Base-by-base conservation (phyloP, 2,797 vertebrate genomes). In the Pterois miles region DNA sequence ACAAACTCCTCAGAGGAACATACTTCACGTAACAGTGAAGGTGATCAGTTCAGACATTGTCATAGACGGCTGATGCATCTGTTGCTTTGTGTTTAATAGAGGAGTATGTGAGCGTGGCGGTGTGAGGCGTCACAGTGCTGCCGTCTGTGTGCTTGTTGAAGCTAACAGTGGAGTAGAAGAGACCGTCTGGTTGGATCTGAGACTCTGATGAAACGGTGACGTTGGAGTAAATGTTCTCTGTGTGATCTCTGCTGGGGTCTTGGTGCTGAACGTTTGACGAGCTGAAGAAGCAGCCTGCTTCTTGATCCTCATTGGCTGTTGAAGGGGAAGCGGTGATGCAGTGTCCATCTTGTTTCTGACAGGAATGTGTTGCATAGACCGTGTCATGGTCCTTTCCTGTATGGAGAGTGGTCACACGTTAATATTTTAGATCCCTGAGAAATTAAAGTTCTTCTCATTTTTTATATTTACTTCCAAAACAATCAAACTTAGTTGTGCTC, bases 131-230 rank as follows among this genome's bases (percentile, higher is more conserved):
- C 62, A 14, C 48, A 0, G 5, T 2, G 18, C 38, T 70, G 62
- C 54, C 12, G 29, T 54, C 53, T 20, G 40, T 29, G 4, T 38
- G 33, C 48, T 36, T 34, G 5, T 23, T 78, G 63, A 88, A 82
- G 68, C 8, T 50, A 20, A 92, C 11, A 4, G 76, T 75, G 29
- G 86, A 59, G 69, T 91, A 93, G 22, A 53, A 31, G 11, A 84
- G 36, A 14, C 1, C 4, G 1, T 73, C 77, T 18, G 80, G 22
- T 40, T 69, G 52, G 27, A 8, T 20, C 18, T 54, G 33, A 62
- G 76, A 36, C 31, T 66, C 66, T 18, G 66, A 46, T 22, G 73
- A 56, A 9, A 6, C 0, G 0, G n/a, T 18, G 16, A 57, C 6
- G 8, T 62, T 80, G 64, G 65, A 53, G 72, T 78, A 76, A 66